Evolutionary conservation across 2,113 vertebrate genomes (phyloP).

Genomic region (Pogona vitticeps): DNA sequence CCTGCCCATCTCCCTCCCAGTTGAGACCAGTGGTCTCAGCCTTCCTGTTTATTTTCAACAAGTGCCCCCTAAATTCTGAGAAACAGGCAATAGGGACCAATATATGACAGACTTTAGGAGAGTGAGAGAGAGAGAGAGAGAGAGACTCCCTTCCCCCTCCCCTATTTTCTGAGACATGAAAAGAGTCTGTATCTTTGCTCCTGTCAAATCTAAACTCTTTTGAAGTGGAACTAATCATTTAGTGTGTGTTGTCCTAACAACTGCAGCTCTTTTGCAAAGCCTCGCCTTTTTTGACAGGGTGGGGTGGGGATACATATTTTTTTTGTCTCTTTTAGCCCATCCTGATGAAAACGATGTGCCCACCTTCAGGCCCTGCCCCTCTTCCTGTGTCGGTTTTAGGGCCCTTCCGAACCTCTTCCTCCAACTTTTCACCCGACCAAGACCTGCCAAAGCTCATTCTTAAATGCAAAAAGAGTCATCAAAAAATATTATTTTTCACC

Average conservation of each 20-base stretch:
- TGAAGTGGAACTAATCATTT: slow-evolving; percentile 99
- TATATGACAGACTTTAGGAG: slow-evolving; percentile 82
- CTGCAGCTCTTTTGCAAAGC: slow-evolving; percentile 94
- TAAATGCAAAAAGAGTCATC: slow-evolving; percentile 81
- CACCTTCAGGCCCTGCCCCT: slow-evolving; percentile 94
- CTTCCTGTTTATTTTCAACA: slow-evolving; percentile 88
- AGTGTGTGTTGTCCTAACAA: slow-evolving; percentile 99
- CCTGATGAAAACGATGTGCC: slow-evolving; percentile 91
- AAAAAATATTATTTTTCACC: slow-evolving; percentile 53
- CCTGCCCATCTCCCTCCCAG: too few species aligned
- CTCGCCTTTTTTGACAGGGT: slow-evolving; percentile 92
- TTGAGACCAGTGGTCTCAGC: too few species aligned
- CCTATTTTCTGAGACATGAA: slow-evolving; percentile 84
- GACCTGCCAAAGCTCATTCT: slow-evolving; percentile 73
- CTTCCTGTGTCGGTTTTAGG: slow-evolving; percentile 88
- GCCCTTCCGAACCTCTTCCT: slow-evolving; percentile 71
- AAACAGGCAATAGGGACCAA: slow-evolving; percentile 92
- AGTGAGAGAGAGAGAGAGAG: too few species aligned
- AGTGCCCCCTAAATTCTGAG: slow-evolving; percentile 86
- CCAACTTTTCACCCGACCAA: slow-evolving; percentile 48
- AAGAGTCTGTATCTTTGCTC: slow-evolving; percentile 88
- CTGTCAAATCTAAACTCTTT: slow-evolving; percentile 98
- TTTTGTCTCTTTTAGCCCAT: slow-evolving; percentile 95
- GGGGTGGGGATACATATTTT: slow-evolving; percentile 86
- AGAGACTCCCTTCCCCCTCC: slow-evolving; percentile 2